phyloP scores from a whole-genome alignment of 2,113 vertebrate genomes.

The Zingel zingel region DNA sequence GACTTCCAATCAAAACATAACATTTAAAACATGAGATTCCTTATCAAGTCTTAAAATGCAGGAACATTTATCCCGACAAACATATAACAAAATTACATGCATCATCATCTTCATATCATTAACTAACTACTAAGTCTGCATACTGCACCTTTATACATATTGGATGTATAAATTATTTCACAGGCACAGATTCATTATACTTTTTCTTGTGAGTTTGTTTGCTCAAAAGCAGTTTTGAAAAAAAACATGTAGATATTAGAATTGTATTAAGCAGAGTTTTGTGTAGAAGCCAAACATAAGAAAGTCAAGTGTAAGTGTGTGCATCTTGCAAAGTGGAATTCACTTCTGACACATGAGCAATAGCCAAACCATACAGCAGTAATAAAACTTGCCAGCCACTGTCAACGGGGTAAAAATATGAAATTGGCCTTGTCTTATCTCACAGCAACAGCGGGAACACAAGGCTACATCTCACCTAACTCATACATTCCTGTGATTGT shows the following conservation, averaged over 20 bases:
- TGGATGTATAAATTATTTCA: neutral
- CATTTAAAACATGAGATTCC: neutral
- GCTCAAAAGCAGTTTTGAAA: neutral
- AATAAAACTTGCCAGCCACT: constrained; percentile 60
- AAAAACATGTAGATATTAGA: neutral
- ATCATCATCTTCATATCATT: neutral
- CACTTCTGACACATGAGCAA: constrained; percentile 62
- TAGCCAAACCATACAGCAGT: constrained; percentile 33
- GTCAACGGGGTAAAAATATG: constrained; percentile 66
- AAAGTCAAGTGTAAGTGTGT: constrained; percentile 45
- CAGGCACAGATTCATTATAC: neutral
- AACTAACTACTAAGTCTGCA: neutral
- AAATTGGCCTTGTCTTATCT: constrained; percentile 79
- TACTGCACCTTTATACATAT: neutral
- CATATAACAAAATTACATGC: neutral
- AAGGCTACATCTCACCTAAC: constrained; percentile 64
- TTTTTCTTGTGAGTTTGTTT: neutral
- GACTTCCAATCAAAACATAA: neutral
- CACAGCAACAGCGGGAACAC: constrained; percentile 63
- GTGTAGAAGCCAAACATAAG: constrained; percentile 1
- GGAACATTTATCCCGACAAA: neutral
- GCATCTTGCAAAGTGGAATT: constrained; percentile 52
- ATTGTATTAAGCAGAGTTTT: constrained; percentile 27
- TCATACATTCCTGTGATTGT: constrained; percentile 66
- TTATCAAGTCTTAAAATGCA: neutral